These are phyloP conservation scores for Imbricaverruca yamaguchii DNA, from an alignment of 2,888 invertebrate genomes.

Conservation along the genomic window DNA sequence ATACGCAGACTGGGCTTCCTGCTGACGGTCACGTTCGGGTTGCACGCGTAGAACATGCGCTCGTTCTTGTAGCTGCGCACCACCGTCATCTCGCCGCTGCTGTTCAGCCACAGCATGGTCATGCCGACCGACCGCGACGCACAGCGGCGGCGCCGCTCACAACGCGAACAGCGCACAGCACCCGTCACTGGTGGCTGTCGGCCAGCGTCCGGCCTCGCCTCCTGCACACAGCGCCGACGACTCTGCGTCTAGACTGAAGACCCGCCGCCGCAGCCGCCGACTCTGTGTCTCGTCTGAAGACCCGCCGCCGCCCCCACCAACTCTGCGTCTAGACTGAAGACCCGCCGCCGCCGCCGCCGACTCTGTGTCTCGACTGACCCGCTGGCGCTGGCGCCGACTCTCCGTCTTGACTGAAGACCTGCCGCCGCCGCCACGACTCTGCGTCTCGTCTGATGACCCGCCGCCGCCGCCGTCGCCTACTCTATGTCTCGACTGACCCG, in stretches of 20 bases:
- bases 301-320: no score
- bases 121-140: background rate
- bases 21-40: constrained; percentile 1
- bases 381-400: no score
- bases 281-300: no score
- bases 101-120: constrained; percentile 2
- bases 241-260: background rate
- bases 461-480: no score
- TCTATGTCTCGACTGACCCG: no score
- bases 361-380: no score
- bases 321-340: background rate
- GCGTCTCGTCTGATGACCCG: no score
- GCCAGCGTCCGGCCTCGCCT: background rate
- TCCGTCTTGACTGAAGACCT: background rate
- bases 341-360: background rate
- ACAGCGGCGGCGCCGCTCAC: no score
- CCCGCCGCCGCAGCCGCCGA: background rate
- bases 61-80: constrained; percentile 9
- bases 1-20: background rate
- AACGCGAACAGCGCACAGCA: no score
- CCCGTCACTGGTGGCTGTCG: background rate
- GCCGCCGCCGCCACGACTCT: background rate
- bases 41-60: constrained; percentile 22
- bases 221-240: background rate
- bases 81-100: constrained; percentile 21